Evolutionary conservation across 1,140 invertebrate genomes (phyloP), one percentile per base, ranked within the genome.

Genomic region (Heliothis subflexa): DNA sequence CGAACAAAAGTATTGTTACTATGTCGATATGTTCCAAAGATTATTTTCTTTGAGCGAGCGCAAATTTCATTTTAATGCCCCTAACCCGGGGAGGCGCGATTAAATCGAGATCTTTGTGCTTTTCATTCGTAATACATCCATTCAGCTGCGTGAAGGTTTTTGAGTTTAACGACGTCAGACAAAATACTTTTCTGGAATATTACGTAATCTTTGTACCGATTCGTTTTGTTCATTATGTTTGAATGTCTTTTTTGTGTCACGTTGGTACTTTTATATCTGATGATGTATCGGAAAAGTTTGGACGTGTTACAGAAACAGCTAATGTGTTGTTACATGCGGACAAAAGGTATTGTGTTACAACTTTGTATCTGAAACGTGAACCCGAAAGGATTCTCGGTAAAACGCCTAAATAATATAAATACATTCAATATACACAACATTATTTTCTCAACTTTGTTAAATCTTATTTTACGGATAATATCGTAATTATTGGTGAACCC

Each of bases 31-130:
- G 45, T 66, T 66, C 13, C 70, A 57, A 61, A 80, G 72, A 82
- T 82, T 84, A 71, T 80, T 68, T 74, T 71, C 79, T 78, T 25
- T 64, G 52, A 78, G 74, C 77, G 61, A 73, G 54, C 59, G 75
- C 79, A 83, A 83, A 86, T 87, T 83, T 86, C 62, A 85, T 86
- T 84, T 84, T 83, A 83, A 85, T 85, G 83, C 52, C 71, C 66
- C 80, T 62, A 50, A 72, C 77, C 70, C 68, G 9, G 64, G n/a
- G 21, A 59, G 25, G 28, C 5, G 59, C 73, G 78, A 83, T 80
- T 77, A 71, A 68, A 81, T 77, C 81, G 49, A 25, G 47, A 72
- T 72, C 25, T 72, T 79, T 76, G 21, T 45, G 54, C 45, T 71
- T 47, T 57, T 61, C 33, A 62, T 72, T 83, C 73, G 76, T 83